Base-by-base conservation (phyloP, 2,113 vertebrate genomes). In the Brachionichthys hirsutus region DNA sequence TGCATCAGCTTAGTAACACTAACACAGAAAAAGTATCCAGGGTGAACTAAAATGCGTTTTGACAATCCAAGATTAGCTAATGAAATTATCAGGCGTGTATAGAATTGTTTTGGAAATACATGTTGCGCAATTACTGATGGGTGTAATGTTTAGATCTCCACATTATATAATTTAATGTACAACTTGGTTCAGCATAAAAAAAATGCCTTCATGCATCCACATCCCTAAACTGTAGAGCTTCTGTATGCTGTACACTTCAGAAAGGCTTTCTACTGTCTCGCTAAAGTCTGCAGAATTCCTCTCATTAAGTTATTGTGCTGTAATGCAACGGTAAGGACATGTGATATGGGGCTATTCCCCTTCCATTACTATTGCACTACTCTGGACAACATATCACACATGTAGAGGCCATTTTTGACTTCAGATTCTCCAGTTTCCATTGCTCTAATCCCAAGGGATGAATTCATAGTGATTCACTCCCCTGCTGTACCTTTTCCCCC, bases 341-440 rank as follows among this genome's bases (percentile, higher is more conserved):
- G 59, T 71, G 62, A 71, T 65, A 49, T 63, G 64, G 45, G 42
- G 61, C 52, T 45, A 41, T 52, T 73, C 64, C 65, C 65, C 14
- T 6, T 43, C 53, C 48, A 41, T 70, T n/a, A 57, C 34, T 30
- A 60, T 34, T 54, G 53, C 42, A 24, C 30, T 19, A 38, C 67
- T 73, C 52, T 67, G 67, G 57, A 45, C 59, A 70, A 73, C 73
- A 80, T 67, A 80, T 78, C 64, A 73, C 43, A 12, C 40, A 60
- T 73, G 56, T 62, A 77, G 65, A 12, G 43, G 64, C 61, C 64
- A 59, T 48, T 45, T 78, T 67, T 73, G 78, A 64, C 66, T 63
- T 54, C 38, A 14, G 43, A 63, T 48, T 71, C 57, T 75, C 40
- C 12, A 12, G 69, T 83, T 83, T 80, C 71, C 70, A 58, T 64